Evolutionary conservation across 2,113 vertebrate genomes (phyloP).

Genomic region (Dissostichus mawsoni): DNA sequence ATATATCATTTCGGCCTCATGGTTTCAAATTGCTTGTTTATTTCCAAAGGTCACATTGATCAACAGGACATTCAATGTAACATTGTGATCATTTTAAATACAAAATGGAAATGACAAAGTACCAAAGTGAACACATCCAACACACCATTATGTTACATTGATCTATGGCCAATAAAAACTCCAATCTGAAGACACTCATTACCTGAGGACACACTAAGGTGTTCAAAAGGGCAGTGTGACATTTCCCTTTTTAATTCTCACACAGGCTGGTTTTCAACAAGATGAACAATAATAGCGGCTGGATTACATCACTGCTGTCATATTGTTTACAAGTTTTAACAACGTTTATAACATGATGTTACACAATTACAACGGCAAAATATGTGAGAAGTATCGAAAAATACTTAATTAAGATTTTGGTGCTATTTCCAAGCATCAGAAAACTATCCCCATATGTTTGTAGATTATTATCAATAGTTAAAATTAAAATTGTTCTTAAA

Average conservation of each 20-base stretch:
- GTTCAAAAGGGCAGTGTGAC: too few species aligned
- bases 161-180: too few species aligned
- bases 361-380: background rate
- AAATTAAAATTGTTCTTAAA: background rate
- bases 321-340: background rate
- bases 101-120: background rate
- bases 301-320: background rate
- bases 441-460: background rate
- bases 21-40: constrained; percentile 13
- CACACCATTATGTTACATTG: too few species aligned
- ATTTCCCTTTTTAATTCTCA: background rate
- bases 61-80: background rate
- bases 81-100: background rate
- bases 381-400: background rate
- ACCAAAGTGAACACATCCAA: background rate
- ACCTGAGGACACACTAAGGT: too few species aligned
- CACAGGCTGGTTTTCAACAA: background rate
- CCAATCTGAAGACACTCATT: too few species aligned
- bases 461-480: background rate
- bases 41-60: constrained; percentile 14
- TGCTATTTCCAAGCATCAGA: constrained; percentile 12
- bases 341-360: background rate
- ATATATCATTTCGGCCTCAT: background rate
- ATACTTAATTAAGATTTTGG: background rate
- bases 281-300: background rate